Evolutionary conservation across 2,888 invertebrate species (phyloP).

Genomic region (Sturmia bella): DNA sequence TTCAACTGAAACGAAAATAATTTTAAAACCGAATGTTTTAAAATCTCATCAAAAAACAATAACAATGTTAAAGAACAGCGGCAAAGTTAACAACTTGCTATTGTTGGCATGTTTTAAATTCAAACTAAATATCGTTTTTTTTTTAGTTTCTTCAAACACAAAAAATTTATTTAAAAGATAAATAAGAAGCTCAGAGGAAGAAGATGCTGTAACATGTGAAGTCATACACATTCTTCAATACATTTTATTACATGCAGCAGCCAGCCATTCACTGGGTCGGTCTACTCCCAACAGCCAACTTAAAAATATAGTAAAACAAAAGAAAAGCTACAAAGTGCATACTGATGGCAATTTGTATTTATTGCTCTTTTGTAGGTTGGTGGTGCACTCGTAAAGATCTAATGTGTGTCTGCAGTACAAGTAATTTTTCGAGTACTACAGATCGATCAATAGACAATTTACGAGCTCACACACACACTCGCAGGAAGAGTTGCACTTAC

Average conservation of each 20-base stretch:
- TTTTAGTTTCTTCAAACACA: conserved; percentile 9
- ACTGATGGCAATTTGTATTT: conserved; percentile 49
- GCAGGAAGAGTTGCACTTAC: not conserved
- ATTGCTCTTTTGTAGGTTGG: conserved; percentile 54
- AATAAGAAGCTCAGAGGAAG: conserved; percentile 47
- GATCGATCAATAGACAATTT: conserved; percentile 71
- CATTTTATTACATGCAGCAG: conserved; percentile 32
- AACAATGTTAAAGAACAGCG: conserved; percentile 39
- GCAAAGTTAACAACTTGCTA: conserved; percentile 24
- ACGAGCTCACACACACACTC: conserved; percentile 66
- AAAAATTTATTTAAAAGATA: conserved; percentile 16
- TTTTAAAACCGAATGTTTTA: conserved; percentile 53
- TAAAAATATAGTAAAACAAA: not conserved
- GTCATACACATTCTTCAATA: conserved; percentile 31
- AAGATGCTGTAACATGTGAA: conserved; percentile 33
- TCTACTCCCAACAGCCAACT: not conserved
- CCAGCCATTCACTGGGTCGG: conserved; percentile 26
- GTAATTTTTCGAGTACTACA: conserved; percentile 30
- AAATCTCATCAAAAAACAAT: conserved; percentile 62
- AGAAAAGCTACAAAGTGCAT: not conserved
- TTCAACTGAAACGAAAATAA: conserved; percentile 1
- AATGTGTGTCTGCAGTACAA: conserved; percentile 37
- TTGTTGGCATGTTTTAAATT: conserved; percentile 38
- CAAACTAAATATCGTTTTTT: conserved; percentile 21
- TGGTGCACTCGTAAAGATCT: conserved; percentile 33